These are phyloP conservation scores for Drosophila albomicans DNA, from an alignment of 1,140 invertebrate genomes.

Conservation along the genomic window DNA sequence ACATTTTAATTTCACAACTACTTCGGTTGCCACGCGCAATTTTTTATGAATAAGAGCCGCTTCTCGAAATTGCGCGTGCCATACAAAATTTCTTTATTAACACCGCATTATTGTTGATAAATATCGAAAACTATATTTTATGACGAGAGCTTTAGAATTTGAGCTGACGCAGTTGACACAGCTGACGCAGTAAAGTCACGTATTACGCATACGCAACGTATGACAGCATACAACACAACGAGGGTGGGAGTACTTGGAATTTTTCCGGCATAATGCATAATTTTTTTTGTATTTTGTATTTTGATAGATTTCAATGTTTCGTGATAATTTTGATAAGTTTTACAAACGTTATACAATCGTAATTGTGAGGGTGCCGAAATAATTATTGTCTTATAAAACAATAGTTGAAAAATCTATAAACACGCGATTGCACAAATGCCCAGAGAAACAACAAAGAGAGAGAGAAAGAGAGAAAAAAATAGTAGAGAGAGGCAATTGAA, in stretches of 20 bases:
- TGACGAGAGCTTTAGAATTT: constrained; percentile 33
- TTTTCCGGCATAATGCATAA: constrained; percentile 55
- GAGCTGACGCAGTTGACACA: constrained; percentile 36
- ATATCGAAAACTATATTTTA: constrained; percentile 25
- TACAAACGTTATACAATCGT: constrained; percentile 60
- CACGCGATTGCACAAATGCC: constrained; percentile 72
- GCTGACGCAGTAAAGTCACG: constrained; percentile 50
- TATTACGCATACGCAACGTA: constrained; percentile 70
- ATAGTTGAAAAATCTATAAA: constrained; percentile 64
- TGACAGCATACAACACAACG: constrained; percentile 55
- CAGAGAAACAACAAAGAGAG: neutral
- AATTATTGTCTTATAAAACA: constrained; percentile 60
- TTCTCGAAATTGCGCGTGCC: constrained; percentile 3
- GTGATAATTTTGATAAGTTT: constrained; percentile 77
- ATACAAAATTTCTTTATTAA: constrained; percentile 59
- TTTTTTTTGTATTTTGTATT: constrained; percentile 15
- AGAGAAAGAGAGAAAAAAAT: constrained; percentile 18
- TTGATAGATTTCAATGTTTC: constrained; percentile 54
- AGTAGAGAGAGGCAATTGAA: constrained; percentile 27
- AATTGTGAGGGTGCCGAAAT: constrained; percentile 55
- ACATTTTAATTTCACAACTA: constrained; percentile 2
- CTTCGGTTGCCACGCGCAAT: constrained; percentile 28
- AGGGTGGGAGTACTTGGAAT: neutral
- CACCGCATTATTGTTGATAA: constrained; percentile 27
- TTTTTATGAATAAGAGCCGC: constrained; percentile 11